phyloP scores from a whole-genome alignment of 1,140 invertebrate genomes.

The Drosophila nannoptera region DNA sequence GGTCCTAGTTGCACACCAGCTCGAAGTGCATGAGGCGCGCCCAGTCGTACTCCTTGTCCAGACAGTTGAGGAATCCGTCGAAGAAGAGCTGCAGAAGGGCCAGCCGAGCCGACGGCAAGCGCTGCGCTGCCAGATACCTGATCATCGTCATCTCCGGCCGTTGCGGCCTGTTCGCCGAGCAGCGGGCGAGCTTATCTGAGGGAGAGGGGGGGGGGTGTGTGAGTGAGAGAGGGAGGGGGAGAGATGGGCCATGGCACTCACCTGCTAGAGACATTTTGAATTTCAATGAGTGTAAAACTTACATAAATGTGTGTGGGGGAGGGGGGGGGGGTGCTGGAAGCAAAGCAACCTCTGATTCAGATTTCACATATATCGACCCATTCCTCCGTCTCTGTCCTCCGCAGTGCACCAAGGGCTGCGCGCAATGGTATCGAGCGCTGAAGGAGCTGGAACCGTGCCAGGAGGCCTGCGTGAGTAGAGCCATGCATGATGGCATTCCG shows the following conservation, averaged over 20 bases:
- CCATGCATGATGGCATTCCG: not conserved
- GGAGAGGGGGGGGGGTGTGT: too few relatives aligned
- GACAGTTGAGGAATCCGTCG: constrained; percentile 42
- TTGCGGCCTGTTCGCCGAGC: not conserved
- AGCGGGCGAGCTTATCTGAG: not conserved
- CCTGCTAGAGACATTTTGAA: not conserved
- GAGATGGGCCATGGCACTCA: not conserved
- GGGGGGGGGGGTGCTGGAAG: too few relatives aligned
- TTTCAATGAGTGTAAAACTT: too few relatives aligned
- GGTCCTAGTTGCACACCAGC: constrained; percentile 46
- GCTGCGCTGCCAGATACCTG: not conserved
- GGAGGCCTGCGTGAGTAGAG: constrained; percentile 85
- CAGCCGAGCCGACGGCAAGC: not conserved
- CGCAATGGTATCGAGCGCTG: constrained; percentile 84
- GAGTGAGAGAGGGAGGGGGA: too few relatives aligned
- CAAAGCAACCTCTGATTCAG: not conserved
- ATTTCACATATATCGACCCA: not conserved
- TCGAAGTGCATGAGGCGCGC: constrained; percentile 49
- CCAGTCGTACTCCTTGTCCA: constrained; percentile 53
- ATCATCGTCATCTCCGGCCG: not conserved
- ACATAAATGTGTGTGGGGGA: too few relatives aligned
- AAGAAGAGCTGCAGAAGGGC: constrained; percentile 24
- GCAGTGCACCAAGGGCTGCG: constrained; percentile 85
- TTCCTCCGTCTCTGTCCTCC: not conserved
- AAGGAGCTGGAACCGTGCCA: constrained; percentile 82